These are phyloP conservation scores for Smutsia gigantea DNA, from an alignment of 2,797 vertebrate species.

Conservation along the genomic window DNA sequence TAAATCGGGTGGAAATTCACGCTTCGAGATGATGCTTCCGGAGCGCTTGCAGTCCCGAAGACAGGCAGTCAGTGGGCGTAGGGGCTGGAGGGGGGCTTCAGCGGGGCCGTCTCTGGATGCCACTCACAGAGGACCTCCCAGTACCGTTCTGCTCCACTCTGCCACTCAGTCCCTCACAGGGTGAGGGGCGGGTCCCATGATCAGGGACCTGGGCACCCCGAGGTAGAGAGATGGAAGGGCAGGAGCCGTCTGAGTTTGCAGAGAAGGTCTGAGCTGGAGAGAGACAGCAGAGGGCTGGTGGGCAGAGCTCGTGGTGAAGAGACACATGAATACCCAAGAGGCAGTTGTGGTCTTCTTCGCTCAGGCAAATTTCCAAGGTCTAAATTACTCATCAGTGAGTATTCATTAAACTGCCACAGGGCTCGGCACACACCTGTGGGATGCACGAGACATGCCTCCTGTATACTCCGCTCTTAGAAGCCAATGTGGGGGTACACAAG, in stretches of 20 bases:
- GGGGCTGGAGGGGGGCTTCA: not conserved
- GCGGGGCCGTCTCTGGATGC: not conserved
- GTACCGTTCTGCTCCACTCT: not conserved
- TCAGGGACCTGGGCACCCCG: not conserved
- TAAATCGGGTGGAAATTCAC: not conserved
- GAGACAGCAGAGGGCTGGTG: not conserved
- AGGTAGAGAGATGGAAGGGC: not conserved
- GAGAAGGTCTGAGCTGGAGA: not conserved
- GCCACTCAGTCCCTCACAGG: not conserved
- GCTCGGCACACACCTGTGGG: not conserved
- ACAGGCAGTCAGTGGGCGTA: accelerated
- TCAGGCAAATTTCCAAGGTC: not conserved
- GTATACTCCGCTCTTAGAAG: not conserved
- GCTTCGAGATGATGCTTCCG: not conserved
- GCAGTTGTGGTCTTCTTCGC: not conserved
- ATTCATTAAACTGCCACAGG: not conserved
- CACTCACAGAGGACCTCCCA: not conserved
- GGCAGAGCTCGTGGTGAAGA: accelerated
- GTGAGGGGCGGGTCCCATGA: accelerated
- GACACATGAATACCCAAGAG: not conserved
- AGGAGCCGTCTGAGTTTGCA: not conserved
- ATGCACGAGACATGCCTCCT: not conserved
- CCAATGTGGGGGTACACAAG: not conserved
- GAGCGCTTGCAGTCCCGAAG: not conserved
- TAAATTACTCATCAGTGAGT: not conserved